Percentiles rank a stretch among this genome's conserved stretches.
Conservation (phyloP, 2,888 invertebrate species). For the Rotaria macrura region DNA sequence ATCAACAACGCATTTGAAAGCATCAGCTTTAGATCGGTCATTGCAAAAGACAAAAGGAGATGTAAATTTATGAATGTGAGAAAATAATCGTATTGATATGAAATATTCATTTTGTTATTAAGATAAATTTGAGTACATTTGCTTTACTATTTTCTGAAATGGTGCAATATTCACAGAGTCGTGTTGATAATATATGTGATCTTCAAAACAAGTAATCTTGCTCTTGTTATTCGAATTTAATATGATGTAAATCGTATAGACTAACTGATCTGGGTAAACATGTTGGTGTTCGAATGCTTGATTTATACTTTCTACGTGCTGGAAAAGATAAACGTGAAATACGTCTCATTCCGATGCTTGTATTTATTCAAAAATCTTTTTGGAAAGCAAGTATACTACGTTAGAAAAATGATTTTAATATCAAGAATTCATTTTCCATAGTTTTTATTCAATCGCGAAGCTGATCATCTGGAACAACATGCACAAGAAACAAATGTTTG, state of each 20-base stretch:
- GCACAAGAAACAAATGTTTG: slow-evolving; percentile 4
- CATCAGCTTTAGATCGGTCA: background rate
- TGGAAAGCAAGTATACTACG: slow-evolving; percentile 73
- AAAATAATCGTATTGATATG: background rate
- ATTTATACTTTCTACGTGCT: slow-evolving; percentile 83
- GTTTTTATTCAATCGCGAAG: slow-evolving; percentile 58
- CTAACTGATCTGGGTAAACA: slow-evolving; percentile 78
- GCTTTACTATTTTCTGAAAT: slow-evolving; percentile 92
- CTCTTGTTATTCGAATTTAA: too few relatives aligned
- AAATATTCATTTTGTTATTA: slow-evolving; percentile 34
- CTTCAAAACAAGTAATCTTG: slow-evolving; percentile 66
- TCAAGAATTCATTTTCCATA: background rate
- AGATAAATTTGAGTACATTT: slow-evolving; percentile 71
- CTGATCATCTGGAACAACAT: slow-evolving; percentile 82
- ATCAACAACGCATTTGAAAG: background rate
- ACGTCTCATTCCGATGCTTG: slow-evolving; percentile 79
- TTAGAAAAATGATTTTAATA: too few relatives aligned
- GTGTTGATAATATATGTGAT: slow-evolving; percentile 82
- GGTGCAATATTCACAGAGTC: slow-evolving; percentile 81
- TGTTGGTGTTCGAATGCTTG: slow-evolving; percentile 82
- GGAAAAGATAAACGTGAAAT: slow-evolving; percentile 84
- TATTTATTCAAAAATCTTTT: slow-evolving; percentile 79
- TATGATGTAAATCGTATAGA: slow-evolving; percentile 52
- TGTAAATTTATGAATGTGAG: background rate
- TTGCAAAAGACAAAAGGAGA: slow-evolving; percentile 27